Percentiles rank a stretch among this genome's conserved stretches.
phyloP scores from a whole-genome alignment of 2,888 invertebrate genomes.

The Brenthis hecate region DNA sequence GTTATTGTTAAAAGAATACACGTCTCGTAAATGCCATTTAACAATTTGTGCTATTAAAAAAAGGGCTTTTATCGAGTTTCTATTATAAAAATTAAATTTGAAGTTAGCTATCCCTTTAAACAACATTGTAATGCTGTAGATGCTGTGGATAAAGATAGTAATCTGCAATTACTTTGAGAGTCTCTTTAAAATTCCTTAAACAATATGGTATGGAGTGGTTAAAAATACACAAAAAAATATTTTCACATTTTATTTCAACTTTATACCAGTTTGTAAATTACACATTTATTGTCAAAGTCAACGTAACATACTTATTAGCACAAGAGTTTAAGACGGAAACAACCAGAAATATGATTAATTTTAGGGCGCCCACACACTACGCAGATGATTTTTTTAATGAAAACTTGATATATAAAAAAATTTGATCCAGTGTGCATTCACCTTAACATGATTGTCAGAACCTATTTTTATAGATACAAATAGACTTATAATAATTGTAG shows the following conservation, averaged over 20 bases:
- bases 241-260: constrained; percentile 70
- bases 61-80: no score
- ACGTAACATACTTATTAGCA: constrained; percentile 68
- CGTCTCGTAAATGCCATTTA: no score
- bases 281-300: constrained; percentile 83
- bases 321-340: constrained; percentile 53
- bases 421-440: constrained; percentile 2
- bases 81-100: no score
- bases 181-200: no score
- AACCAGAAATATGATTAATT: constrained; percentile 33
- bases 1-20: no score
- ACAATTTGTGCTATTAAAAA: no score
- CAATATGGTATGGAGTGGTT: background rate
- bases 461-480: constrained; percentile 8
- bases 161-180: no score
- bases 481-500: constrained; percentile 14
- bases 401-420: background rate
- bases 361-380: constrained; percentile 26
- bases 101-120: no score
- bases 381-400: constrained; percentile 9
- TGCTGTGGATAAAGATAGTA: no score
- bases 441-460: constrained; percentile 15
- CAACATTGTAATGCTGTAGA: no score
- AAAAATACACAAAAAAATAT: constrained; percentile 35
- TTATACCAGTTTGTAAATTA: constrained; percentile 68